These are phyloP conservation scores for Garrulus glandarius DNA, from an alignment of 2,797 vertebrate genomes.

Conservation along the genomic window DNA sequence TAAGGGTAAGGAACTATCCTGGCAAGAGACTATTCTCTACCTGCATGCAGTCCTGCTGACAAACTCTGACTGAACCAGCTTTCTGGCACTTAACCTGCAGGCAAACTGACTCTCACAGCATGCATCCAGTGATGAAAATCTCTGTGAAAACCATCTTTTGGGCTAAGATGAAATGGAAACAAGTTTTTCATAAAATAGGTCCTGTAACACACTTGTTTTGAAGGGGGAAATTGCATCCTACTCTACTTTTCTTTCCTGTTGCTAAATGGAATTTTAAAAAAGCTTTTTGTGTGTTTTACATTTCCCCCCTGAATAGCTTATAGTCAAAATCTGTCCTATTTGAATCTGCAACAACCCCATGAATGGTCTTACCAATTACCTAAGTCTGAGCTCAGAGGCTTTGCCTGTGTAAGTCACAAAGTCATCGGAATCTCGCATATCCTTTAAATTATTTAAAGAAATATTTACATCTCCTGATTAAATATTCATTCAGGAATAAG, in stretches of 20 bases:
- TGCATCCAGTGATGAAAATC: background rate
- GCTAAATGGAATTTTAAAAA: background rate
- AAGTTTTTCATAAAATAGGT: background rate
- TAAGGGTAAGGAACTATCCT: background rate
- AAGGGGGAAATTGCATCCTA: background rate
- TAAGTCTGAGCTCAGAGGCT: conserved; percentile 36
- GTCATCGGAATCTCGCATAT: background rate
- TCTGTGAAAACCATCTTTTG: background rate
- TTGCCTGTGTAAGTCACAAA: conserved; percentile 22
- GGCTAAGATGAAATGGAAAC: background rate
- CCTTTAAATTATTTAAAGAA: conserved; percentile 31
- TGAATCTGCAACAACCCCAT: background rate
- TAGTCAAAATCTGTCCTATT: background rate
- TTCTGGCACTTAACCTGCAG: background rate
- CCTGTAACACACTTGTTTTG: background rate
- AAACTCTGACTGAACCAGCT: background rate
- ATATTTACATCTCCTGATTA: conserved; percentile 56
- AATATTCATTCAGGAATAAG: conserved; percentile 12
- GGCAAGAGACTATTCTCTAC: background rate
- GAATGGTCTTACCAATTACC: background rate
- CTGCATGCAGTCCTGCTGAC: background rate
- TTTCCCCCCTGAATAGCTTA: background rate
- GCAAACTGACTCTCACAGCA: background rate
- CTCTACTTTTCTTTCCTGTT: background rate
- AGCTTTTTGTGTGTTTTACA: background rate